Percentiles rank a stretch among this genome's conserved stretches.
Evolutionary conservation across 2,113 vertebrate species (phyloP).

Genomic region (Enhydra lutris): DNA sequence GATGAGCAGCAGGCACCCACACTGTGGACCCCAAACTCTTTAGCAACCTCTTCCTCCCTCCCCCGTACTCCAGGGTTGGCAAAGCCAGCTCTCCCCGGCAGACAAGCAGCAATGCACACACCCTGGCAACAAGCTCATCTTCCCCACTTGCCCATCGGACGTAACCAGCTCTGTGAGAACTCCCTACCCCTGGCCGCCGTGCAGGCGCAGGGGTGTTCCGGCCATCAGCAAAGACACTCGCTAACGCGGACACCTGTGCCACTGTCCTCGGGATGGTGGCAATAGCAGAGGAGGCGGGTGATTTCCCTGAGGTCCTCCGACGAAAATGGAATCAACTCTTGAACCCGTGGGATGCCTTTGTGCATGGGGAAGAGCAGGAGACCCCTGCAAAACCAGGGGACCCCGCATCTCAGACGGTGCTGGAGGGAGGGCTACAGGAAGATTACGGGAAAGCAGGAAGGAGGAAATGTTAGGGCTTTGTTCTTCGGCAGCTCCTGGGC

Average conservation of each 20-base stretch:
- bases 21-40: neutral
- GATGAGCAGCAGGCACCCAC: neutral
- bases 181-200: fast-evolving
- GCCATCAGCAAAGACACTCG: too few species aligned
- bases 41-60: neutral
- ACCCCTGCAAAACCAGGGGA: fast-evolving
- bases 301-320: neutral
- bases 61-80: neutral
- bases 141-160: too few species aligned
- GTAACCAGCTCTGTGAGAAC: fast-evolving
- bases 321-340: too few species aligned
- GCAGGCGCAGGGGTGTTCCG: fast-evolving
- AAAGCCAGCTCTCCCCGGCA: neutral
- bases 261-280: fast-evolving
- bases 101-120: fast-evolving
- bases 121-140: too few species aligned
- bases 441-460: neutral
- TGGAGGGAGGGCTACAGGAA: too few species aligned
- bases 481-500: neutral
- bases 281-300: fast-evolving
- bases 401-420: fast-evolving
- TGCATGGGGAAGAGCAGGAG: fast-evolving
- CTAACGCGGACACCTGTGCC: fast-evolving
- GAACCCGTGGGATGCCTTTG: neutral
- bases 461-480: neutral